Conservation (phyloP, 1,140 invertebrate species). For the Helicoverpa zea region DNA sequence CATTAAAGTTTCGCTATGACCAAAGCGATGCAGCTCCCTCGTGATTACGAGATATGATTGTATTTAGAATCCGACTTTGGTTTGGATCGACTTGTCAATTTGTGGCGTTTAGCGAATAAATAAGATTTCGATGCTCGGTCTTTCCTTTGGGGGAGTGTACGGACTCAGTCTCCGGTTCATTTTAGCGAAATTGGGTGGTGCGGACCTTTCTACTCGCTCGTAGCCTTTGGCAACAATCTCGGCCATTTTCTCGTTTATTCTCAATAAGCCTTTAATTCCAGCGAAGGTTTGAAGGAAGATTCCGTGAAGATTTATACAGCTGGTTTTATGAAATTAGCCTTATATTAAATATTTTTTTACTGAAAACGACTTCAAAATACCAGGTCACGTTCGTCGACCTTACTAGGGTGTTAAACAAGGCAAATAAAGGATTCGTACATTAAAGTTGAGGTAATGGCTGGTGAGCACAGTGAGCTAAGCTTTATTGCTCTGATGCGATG, state of each 20-base stretch:
- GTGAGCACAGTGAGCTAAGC: conserved; percentile 37
- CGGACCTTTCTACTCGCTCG: conserved; percentile 27
- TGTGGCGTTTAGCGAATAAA: conserved; percentile 35
- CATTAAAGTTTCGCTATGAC: conserved; percentile 12
- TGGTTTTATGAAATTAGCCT: conserved; percentile 14
- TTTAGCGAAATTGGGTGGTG: conserved; percentile 34
- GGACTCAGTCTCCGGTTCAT: conserved; percentile 6
- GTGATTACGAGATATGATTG: conserved; percentile 3
- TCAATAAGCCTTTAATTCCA: conserved; percentile 44
- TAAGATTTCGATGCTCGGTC: conserved; percentile 1
- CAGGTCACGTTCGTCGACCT: not conserved
- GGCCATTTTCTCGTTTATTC: conserved; percentile 42
- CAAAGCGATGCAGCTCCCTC: conserved; percentile 29
- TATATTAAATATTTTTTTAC: conserved; percentile 19
- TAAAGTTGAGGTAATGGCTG: conserved; percentile 49
- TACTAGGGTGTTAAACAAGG: conserved; percentile 39
- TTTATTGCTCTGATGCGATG: conserved; percentile 54
- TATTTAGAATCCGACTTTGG: conserved; percentile 19
- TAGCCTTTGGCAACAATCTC: conserved; percentile 43
- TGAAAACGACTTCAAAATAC: not conserved
- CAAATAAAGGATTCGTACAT: conserved; percentile 53
- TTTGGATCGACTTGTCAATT: conserved; percentile 36
- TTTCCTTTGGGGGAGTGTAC: conserved; percentile 28
- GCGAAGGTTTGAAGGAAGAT: conserved; percentile 34
- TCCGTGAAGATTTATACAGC: conserved; percentile 37